These are phyloP conservation scores for Papilio demoleus DNA, from an alignment of 2,888 invertebrate genomes.

Conservation along the genomic window DNA sequence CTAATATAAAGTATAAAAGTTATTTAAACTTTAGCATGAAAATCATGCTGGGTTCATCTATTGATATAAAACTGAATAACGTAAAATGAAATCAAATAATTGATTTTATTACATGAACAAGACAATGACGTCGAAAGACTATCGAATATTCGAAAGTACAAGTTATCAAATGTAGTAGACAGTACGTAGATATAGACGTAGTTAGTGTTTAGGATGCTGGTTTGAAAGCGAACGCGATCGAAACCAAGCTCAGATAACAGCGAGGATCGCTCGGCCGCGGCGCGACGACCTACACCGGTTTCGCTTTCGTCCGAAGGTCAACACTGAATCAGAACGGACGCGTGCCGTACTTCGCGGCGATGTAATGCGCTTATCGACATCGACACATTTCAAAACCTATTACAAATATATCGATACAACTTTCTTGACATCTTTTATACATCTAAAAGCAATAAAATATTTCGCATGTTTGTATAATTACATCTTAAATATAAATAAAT, in stretches of 20 bases:
- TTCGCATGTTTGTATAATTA: too few species aligned
- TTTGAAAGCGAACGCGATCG: slow-evolving; percentile 60
- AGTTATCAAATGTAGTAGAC: background rate
- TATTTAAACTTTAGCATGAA: too few species aligned
- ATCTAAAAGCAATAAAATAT: too few species aligned
- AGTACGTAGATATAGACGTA: slow-evolving; percentile 9
- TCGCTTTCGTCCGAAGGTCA: slow-evolving; percentile 81
- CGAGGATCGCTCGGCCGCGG: slow-evolving; percentile 49
- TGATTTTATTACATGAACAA: background rate
- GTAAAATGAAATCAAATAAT: too few species aligned
- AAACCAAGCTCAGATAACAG: slow-evolving; percentile 42
- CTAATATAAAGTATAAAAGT: too few species aligned
- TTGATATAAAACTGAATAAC: too few species aligned
- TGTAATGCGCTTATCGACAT: slow-evolving; percentile 29
- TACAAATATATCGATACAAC: background rate
- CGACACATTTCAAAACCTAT: slow-evolving; percentile 24
- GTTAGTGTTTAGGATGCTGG: slow-evolving; percentile 46
- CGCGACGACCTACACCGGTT: slow-evolving; percentile 78
- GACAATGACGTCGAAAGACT: background rate
- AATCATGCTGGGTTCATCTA: too few species aligned
- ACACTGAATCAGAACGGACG: slow-evolving; percentile 60
- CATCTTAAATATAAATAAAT: background rate
- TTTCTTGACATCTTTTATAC: background rate
- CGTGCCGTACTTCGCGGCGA: slow-evolving; percentile 32
- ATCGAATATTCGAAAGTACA: background rate